Evolutionary conservation across 2,113 vertebrate genomes (phyloP), one percentile per base, ranked within the genome.

Genomic region (Tyto alba): DNA sequence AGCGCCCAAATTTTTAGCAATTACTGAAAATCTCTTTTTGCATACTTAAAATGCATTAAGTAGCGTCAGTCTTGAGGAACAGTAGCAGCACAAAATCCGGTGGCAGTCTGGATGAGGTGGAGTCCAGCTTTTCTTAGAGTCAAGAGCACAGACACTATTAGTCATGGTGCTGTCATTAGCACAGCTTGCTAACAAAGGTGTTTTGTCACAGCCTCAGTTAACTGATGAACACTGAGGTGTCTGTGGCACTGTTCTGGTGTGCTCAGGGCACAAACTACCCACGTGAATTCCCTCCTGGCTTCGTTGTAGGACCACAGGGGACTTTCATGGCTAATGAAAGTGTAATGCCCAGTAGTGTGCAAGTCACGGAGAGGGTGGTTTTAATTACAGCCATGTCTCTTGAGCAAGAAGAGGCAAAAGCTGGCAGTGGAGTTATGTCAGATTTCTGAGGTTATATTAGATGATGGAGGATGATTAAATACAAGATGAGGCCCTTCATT

Each of bases 91-190:
- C 57, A 9, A 6, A 17, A 8, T 15, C 13, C 62, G n/a, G 2
- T 19, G 0, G 0, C 5, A 11, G 27, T 3, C n/a, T 10, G 4
- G 2, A 0, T 16, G 38, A 19, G 41, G 41, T 10, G 10, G 50
- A 27, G 36, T 10, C 34, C 82, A 13, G 75, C 43, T 50, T 40
- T 20, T 8, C 26, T 17, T 13, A 2, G 43, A 16, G 85, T 6
- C n/a, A 10, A 5, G 63, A 11, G 55, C 17, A 13, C 1, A 62
- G 47, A 12, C 62, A 0, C 21, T 19, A 1, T 2, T 11, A 7
- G n/a, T 6, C 10, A 7, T 8, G 20, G 43, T 3, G 55, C 68
- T 56, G 45, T 34, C 55, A 7, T 34, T n/a, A 43, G 90, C 18
- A 17, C 50, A 29, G 6, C 47, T 17, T 5, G 5, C 55, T 17